Evolutionary conservation across 2,113 vertebrate species (phyloP).

Genomic region (Labeo rohita): DNA sequence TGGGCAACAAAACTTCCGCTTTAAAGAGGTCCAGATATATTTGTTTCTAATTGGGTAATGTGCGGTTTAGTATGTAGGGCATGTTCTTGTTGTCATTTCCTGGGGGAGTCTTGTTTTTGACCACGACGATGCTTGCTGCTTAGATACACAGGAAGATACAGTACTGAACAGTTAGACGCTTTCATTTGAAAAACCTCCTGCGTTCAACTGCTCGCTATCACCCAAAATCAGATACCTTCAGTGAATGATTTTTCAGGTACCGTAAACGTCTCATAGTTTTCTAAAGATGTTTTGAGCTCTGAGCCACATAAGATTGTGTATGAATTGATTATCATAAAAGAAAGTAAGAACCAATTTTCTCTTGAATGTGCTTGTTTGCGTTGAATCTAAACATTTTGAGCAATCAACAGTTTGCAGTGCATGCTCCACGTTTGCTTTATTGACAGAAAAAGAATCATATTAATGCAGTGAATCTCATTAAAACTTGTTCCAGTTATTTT

Average conservation of each 20-base stretch:
- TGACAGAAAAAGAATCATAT: neutral
- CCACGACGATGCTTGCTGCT: conserved; percentile 47
- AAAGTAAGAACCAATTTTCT: neutral
- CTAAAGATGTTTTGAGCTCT: neutral
- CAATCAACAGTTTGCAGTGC: neutral
- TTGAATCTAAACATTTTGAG: neutral
- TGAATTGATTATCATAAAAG: neutral
- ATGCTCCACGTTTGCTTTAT: neutral
- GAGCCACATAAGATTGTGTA: neutral
- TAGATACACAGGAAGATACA: conserved; percentile 45
- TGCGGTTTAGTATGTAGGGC: conserved; percentile 47
- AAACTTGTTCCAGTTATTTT: no score
- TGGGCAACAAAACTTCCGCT: neutral
- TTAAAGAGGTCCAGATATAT: neutral
- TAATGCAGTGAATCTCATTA: neutral
- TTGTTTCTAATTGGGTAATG: neutral
- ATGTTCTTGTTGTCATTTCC: conserved; percentile 39
- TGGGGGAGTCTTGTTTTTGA: conserved; percentile 10
- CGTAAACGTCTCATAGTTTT: conserved; percentile 2
- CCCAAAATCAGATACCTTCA: neutral
- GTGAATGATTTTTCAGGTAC: conserved; percentile 31
- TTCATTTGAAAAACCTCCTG: neutral
- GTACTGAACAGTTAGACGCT: neutral
- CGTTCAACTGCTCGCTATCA: neutral
- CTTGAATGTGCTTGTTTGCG: neutral